Conservation (phyloP, 2,888 invertebrate species). For the Lissocephala sabroskyi region DNA sequence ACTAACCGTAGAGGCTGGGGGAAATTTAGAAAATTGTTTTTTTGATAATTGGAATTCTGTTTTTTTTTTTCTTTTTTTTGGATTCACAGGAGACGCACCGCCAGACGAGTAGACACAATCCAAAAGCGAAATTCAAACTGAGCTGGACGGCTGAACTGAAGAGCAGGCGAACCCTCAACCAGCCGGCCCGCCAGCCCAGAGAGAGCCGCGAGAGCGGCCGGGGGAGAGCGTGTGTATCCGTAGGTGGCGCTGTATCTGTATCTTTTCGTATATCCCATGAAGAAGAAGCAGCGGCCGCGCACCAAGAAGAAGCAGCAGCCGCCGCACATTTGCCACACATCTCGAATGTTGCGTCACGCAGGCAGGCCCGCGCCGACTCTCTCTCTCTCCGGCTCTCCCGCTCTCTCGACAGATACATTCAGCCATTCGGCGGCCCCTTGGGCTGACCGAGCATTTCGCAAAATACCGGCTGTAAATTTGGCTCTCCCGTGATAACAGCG, state of each 20-base stretch:
- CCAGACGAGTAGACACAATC: conserved; percentile 64
- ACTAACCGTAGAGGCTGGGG: too few relatives aligned
- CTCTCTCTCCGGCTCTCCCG: not conserved
- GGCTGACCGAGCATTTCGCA: not conserved
- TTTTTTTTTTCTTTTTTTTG: conserved; percentile 25
- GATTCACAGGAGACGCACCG: conserved; percentile 23
- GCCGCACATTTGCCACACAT: conserved; percentile 33
- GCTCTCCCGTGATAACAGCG: conserved; percentile 6
- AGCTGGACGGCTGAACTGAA: conserved; percentile 44
- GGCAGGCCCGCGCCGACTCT: too few relatives aligned
- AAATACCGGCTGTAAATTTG: not conserved
- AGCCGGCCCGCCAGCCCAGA: conserved; percentile 1
- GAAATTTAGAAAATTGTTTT: conserved; percentile 7
- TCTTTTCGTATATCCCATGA: conserved; percentile 15
- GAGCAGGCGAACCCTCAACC: conserved; percentile 58
- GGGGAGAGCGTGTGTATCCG: conserved; percentile 6
- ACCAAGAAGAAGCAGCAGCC: conserved; percentile 28
- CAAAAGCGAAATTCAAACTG: conserved; percentile 69
- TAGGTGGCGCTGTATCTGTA: conserved; percentile 33
- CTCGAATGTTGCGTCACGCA: conserved; percentile 50
- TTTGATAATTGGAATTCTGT: conserved; percentile 25
- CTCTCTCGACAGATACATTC: conserved; percentile 37
- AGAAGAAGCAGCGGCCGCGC: conserved; percentile 37
- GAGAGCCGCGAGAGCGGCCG: conserved; percentile 9
- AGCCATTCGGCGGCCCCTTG: conserved; percentile 7